These are phyloP conservation scores for Philopotamus ludificatus DNA, from an alignment of 1,140 invertebrate species.

Conservation along the genomic window DNA sequence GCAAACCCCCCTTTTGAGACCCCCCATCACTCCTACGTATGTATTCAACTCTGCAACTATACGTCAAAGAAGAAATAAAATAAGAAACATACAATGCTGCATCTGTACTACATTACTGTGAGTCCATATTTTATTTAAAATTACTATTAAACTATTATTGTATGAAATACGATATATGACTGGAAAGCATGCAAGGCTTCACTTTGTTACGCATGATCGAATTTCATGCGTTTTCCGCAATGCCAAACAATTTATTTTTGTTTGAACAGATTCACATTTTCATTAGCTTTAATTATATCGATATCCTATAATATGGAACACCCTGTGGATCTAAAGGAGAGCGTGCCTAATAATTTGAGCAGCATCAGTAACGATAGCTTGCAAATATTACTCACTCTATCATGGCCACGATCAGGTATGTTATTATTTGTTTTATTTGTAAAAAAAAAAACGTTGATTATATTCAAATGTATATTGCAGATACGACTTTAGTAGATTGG, in stretches of 20 bases:
- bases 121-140: not conserved
- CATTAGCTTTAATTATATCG: slow-evolving; percentile 55
- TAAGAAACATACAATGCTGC: slow-evolving; percentile 70
- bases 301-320: slow-evolving; percentile 56
- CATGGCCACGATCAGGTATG: slow-evolving; percentile 50
- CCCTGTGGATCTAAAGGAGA: slow-evolving; percentile 37
- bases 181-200: too few relatives aligned
- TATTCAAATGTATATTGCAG: too few relatives aligned
- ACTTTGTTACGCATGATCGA: too few relatives aligned
- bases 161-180: too few relatives aligned
- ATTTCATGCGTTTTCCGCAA: too few relatives aligned
- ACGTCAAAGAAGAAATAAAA: slow-evolving; percentile 57
- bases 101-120: slow-evolving; percentile 7
- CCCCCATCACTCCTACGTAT: slow-evolving; percentile 56
- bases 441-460: not conserved
- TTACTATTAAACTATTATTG: not conserved
- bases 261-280: slow-evolving; percentile 51
- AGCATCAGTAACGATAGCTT: slow-evolving; percentile 10
- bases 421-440: not conserved
- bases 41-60: slow-evolving; percentile 62
- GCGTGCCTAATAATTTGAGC: slow-evolving; percentile 22
- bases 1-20: slow-evolving; percentile 56
- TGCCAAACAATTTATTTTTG: too few relatives aligned
- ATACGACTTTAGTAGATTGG: too few relatives aligned
- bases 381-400: slow-evolving; percentile 30